Conservation (phyloP, 1,140 invertebrate species). For the Leptoteleia sp. region DNA sequence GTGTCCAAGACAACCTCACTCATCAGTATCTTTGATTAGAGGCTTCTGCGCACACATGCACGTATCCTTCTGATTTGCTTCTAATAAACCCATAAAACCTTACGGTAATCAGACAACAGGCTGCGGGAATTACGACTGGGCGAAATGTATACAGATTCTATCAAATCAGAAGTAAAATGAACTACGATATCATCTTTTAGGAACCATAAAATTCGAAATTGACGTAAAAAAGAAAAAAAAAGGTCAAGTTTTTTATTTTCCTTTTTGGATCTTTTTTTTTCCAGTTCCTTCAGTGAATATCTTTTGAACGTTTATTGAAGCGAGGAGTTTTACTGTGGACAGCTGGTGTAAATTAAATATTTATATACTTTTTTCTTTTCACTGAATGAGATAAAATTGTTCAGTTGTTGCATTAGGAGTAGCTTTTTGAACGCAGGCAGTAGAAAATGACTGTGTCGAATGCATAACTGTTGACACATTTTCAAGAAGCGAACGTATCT, state of each 20-base stretch:
- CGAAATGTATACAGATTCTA: slow-evolving; percentile 35
- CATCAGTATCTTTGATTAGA: slow-evolving; percentile 81
- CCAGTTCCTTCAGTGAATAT: not conserved
- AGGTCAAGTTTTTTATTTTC: slow-evolving; percentile 3
- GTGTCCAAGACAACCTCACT: slow-evolving; percentile 72
- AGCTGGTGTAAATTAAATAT: slow-evolving; percentile 39
- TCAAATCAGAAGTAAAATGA: slow-evolving; percentile 47
- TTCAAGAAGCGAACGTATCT: slow-evolving; percentile 31
- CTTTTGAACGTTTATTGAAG: not conserved
- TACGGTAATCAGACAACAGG: slow-evolving; percentile 57
- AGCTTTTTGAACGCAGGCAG: slow-evolving; percentile 16
- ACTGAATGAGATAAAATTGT: not conserved
- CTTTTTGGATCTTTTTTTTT: not conserved
- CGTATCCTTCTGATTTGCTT: slow-evolving; percentile 76
- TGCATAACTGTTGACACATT: slow-evolving; percentile 22
- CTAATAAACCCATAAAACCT: slow-evolving; percentile 79
- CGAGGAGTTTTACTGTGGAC: slow-evolving; percentile 2
- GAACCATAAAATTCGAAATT: slow-evolving; percentile 20
- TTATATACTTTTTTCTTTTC: slow-evolving; percentile 14
- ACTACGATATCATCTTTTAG: slow-evolving; percentile 17
- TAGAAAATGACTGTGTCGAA: slow-evolving; percentile 46
- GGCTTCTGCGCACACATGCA: slow-evolving; percentile 66
- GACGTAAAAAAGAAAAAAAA: slow-evolving; percentile 2
- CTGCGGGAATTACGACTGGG: slow-evolving; percentile 20
- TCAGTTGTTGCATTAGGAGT: slow-evolving; percentile 10